Conservation (phyloP, 2,888 invertebrate species). For the Pterobdella sp. region DNA sequence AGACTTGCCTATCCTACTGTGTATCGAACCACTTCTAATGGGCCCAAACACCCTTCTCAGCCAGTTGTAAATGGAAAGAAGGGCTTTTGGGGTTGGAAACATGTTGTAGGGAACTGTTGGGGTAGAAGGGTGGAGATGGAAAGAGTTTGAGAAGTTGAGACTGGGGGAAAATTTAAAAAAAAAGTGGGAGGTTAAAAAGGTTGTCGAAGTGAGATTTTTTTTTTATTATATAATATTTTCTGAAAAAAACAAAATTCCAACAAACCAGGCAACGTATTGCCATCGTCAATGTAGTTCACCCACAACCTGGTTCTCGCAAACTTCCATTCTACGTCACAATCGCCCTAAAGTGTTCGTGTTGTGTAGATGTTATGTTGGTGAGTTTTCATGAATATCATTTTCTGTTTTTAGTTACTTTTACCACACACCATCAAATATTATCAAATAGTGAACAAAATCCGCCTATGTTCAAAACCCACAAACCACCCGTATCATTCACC, state of each 20-base stretch:
- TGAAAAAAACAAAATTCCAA: neutral
- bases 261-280: constrained; percentile 59
- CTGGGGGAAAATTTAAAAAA: neutral
- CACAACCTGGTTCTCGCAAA: constrained; percentile 68
- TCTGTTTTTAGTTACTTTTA: too few relatives aligned
- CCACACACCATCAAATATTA: neutral
- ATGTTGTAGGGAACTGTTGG: constrained; percentile 63
- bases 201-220: neutral
- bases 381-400: neutral
- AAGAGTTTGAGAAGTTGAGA: too few relatives aligned
- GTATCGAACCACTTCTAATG: constrained; percentile 25
- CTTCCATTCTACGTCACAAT: constrained; percentile 65
- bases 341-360: constrained; percentile 41
- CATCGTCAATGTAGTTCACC: constrained; percentile 65
- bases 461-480: neutral
- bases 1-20: neutral
- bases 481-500: neutral
- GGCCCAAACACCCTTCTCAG: constrained; percentile 14
- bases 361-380: neutral
- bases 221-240: neutral
- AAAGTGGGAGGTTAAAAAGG: neutral
- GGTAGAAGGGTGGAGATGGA: too few relatives aligned
- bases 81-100: constrained; percentile 52
- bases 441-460: neutral
- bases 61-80: constrained; percentile 43